Base-by-base conservation (phyloP, 2,888 invertebrate species). In the Caenorhabditis angaria region DNA sequence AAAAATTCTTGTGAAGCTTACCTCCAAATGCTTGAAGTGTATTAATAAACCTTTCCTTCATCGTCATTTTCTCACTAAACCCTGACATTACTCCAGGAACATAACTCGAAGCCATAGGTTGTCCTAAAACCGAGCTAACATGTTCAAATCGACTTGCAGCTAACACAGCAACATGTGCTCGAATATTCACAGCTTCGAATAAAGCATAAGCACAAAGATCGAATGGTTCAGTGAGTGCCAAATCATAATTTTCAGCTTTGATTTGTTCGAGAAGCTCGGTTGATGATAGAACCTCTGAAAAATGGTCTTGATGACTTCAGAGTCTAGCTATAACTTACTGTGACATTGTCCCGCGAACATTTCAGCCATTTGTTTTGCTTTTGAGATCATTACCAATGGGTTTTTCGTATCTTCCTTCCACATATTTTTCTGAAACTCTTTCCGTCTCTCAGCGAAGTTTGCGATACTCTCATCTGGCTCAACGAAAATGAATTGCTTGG, bases 171-270 rank as follows among this genome's bases (percentile, higher is more conserved):
- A 78, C 70, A 14, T 69, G 69, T 18, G 71, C 72, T 20, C 63
- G 69, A 32, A 78, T 64, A 18, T 70, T 64, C 29, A 79, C 53
- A 4, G 62, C 66, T 28, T 78, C 76, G 51, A 51, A 51, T 20
- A 51, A n/a, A 24, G 6, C 51, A 54, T 71, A 74, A 14, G 67
- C 77, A 55, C 81, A 81, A 0, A 53, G n/a, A 58, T 77, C 75
- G 32, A 81, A 79, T 25, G 70, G 71, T 29, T 81, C 81, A 1
- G 68, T 58, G 10, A 81, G 48, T 3, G 67, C 77, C 24, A 81
- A 28, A 62, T 81, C 81, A 61, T 65, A 81, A 3, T 79, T 76
- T 53, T 77, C 76, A 1, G 56, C 65, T 57, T 48, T 63, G 35
- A 81, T n/a, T 29, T 58, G 41, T 28, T 70, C 71, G 14, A 75